These are phyloP conservation scores for Galeopsomyia nigrocyanea DNA, from an alignment of 2,888 invertebrate species.

Conservation along the genomic window DNA sequence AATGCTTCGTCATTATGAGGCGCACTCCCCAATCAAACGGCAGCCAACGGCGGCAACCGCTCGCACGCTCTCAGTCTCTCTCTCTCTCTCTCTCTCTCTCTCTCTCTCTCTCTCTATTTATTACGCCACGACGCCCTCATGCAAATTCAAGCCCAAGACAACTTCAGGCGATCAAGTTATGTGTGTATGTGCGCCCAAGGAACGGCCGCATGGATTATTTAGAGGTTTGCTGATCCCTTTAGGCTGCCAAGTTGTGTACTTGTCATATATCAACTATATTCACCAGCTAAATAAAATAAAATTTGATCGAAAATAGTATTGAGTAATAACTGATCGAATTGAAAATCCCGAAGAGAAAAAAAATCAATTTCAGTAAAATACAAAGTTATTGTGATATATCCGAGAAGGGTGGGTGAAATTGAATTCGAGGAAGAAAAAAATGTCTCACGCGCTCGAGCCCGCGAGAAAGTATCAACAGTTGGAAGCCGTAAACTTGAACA, in stretches of 20 bases:
- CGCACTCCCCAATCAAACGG: conserved; percentile 64
- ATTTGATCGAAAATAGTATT: no score
- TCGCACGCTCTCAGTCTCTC: not conserved
- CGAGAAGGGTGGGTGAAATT: not conserved
- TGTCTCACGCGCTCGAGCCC: not conserved
- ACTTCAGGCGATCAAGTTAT: conserved; percentile 24
- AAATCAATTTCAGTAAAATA: no score
- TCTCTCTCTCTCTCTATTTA: conserved; percentile 31
- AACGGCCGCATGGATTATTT: not conserved
- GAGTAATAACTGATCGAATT: no score
- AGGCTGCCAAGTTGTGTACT: no score
- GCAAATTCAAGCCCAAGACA: conserved; percentile 27
- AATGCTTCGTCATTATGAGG: conserved; percentile 64
- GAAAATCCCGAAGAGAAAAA: no score
- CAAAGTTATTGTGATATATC: no score
- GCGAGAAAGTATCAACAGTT: conserved; percentile 28
- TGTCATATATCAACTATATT: no score
- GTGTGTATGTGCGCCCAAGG: not conserved
- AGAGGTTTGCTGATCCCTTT: no score
- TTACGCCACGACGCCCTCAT: conserved; percentile 24
- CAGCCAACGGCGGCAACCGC: conserved; percentile 23
- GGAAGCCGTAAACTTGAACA: conserved; percentile 23
- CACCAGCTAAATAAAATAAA: no score
- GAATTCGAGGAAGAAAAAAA: conserved; percentile 14
- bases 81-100: conserved; percentile 7